Evolutionary conservation across 2,797 vertebrate species (phyloP), one percentile per base, ranked within the genome.

Genomic region (Lutjanus argentimaculatus): DNA sequence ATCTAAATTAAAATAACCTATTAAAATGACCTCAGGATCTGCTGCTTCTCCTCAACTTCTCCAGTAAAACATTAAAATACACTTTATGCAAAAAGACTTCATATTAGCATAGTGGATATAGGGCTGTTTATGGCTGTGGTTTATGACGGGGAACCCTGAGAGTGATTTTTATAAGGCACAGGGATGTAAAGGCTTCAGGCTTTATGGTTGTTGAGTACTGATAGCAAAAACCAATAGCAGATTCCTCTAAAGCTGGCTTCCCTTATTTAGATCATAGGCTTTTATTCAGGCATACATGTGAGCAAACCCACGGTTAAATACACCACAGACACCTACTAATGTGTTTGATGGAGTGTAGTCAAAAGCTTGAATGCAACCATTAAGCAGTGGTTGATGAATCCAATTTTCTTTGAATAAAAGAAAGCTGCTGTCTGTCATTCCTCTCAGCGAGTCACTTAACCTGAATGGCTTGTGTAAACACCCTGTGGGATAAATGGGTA

Each of bases 391-490:
- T 75, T 91, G 88, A 94, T 93, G 89, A 90, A 92, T 95, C 92
- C 89, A 94, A 91, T 94, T 91, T 90, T 77, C 76, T 84, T 88
- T 87, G 80, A 89, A 85, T 89, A 83, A 90, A 88, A 72, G 57
- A 78, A 83, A 80, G 88, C 85, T 45, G 76, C 71, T 80, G 89
- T 89, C 89, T 89, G 87, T 88, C 87, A 80, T 86, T 82, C 74
- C 80, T 85, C 85, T 88, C 84, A 68, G 83, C 67, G 12, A 91
- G 88, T 93, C 91, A 91, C 85, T 94, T 94, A 93, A 92, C 92
- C 92, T 87, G 91, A 88, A 86, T 80, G 45, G 78, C 89, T 90
- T 87, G 89, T 92, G 91, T 91, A 93, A 95, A 95, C 91, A 92
- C 83, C 83, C 79, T 11, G 62, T 80, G 83, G 90, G 85, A 93